Evolutionary conservation across 2,888 invertebrate genomes (phyloP).

Genomic region (Acholoe squamosa): DNA sequence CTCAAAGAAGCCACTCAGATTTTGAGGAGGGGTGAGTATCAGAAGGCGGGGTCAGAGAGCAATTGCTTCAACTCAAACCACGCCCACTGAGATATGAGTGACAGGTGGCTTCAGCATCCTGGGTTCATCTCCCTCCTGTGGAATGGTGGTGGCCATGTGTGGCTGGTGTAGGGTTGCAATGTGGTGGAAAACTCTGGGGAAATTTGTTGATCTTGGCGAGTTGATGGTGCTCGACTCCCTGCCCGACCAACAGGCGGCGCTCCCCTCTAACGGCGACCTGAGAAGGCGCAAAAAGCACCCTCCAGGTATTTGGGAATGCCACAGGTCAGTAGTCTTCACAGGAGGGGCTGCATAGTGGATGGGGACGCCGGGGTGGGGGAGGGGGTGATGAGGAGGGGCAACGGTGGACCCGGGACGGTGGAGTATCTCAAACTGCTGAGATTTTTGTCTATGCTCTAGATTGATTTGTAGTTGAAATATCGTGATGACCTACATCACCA

Average conservation of each 20-base stretch:
- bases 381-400: too few species aligned
- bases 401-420: too few species aligned
- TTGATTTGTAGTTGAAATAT: too few species aligned
- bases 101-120: background rate
- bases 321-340: conserved; percentile 22
- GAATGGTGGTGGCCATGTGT: conserved; percentile 35
- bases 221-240: conserved; percentile 29
- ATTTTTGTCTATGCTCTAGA: too few species aligned
- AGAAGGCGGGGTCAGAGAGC: background rate
- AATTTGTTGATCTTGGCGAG: conserved; percentile 43
- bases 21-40: background rate
- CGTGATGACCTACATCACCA: too few species aligned
- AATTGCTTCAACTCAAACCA: background rate
- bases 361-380: too few species aligned
- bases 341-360: too few species aligned
- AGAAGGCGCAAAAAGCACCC: background rate
- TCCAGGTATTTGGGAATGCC: conserved; percentile 18
- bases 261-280: background rate
- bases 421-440: too few species aligned
- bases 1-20: background rate
- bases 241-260: background rate
- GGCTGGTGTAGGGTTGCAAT: conserved; percentile 34
- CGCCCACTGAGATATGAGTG: background rate
- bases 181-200: conserved; percentile 11
- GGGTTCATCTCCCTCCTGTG: background rate